Base-by-base conservation (phyloP, 2,113 vertebrate genomes). In the Phyllostomus discolor region DNA sequence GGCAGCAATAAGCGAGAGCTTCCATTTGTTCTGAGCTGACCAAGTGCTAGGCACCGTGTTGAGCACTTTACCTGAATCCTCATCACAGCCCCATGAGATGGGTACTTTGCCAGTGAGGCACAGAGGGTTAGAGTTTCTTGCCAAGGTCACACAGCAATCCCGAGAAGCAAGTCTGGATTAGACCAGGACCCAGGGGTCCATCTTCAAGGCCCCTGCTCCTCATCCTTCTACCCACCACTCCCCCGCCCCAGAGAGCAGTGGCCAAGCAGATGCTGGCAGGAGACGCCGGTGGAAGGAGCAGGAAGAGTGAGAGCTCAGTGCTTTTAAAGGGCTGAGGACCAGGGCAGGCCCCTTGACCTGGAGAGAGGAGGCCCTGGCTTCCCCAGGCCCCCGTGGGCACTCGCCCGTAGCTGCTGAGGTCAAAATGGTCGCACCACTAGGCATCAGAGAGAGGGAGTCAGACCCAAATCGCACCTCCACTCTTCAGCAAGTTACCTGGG, bases 401-500 rank as follows among this genome's bases (percentile, higher is more conserved):
- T 35, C 0, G 0, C 7, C 19, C 28, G n/a, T 0, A 0, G n/a
- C 64, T 81, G 12, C 72, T 10, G 4, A n/a, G 69, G 26, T 78
- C 38, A 9, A 26, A n/a, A 50, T 15, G 4, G 31, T 62, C 76
- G 43, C n/a, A 73, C 1, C 57, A 17, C 75, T 1, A 12, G 54
- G 48, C 28, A 31, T 66, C 31, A 50, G 24, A 72, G 79, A 82
- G 66, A 69, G 73, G 81, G 31, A 92, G 35, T 83, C 70, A 64
- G 73, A 43, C 4, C 48, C 20, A 10, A n/a, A 17, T 10, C 5
- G 52, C 87, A 41, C n/a, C 19, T 72, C 54, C 3, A 3, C 22
- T 59, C 73, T 86, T 50, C 33, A 80, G 48, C 64, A n/a, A n/a
- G 38, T 85, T 41, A 14, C 52, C 20, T 57, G 92, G 35, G 72